Conservation (phyloP, 1,140 invertebrate species). For the Chymomyza costata region DNA sequence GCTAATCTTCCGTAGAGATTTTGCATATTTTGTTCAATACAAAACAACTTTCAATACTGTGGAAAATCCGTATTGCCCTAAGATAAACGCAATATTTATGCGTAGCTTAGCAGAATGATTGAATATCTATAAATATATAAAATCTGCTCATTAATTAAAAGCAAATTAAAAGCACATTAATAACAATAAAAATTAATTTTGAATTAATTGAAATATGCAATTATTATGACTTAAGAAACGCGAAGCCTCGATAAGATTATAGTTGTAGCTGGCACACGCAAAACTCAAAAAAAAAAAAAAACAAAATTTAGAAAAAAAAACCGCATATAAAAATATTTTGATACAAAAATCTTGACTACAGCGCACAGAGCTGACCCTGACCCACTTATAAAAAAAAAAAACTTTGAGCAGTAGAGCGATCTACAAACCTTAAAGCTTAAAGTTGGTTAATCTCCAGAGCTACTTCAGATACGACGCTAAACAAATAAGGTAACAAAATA, state of each 20-base stretch:
- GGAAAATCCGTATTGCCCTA: too few species aligned
- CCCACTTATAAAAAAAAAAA: constrained; percentile 64
- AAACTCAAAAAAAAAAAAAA: too few species aligned
- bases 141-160: constrained; percentile 17
- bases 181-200: constrained; percentile 43
- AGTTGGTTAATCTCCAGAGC: constrained; percentile 64
- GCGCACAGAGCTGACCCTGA: constrained; percentile 64
- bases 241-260: constrained; percentile 34
- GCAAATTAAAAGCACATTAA: constrained; percentile 52
- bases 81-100: too few species aligned
- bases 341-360: constrained; percentile 42
- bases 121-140: not conserved
- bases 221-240: constrained; percentile 36
- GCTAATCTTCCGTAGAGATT: too few species aligned
- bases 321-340: constrained; percentile 13
- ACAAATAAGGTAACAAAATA: constrained; percentile 40
- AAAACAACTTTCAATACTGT: too few species aligned
- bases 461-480: constrained; percentile 48
- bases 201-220: constrained; percentile 53
- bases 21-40: too few species aligned
- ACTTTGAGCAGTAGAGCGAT: constrained; percentile 4
- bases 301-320: too few species aligned
- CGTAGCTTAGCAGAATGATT: too few species aligned
- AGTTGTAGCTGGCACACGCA: constrained; percentile 37
- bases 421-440: constrained; percentile 24